Evolutionary conservation across 2,797 vertebrate species (phyloP), one percentile per base, ranked within the genome.

Genomic region (Falco peregrinus): DNA sequence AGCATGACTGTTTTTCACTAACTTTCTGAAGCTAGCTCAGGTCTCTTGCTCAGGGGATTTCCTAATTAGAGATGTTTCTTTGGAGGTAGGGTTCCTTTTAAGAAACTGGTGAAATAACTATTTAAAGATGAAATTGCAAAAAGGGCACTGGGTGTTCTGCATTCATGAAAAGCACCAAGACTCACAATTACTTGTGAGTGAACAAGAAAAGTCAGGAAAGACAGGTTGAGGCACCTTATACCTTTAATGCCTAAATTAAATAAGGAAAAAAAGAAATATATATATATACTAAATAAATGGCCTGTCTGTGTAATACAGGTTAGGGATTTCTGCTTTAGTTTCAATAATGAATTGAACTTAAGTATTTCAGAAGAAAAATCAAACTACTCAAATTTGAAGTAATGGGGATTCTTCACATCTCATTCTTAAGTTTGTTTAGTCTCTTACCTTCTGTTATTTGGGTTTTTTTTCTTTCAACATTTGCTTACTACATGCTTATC

Each of bases 401-500:
- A 59, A 33, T 77, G 41, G 10, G 10, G 14, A 64, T 93, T 92
- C 13, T 63, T 93, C 21, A 12, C 5, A 13, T 83, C n/a, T 26
- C 17, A 45, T 2, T 69, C 33, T 37, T 43, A 35, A 70, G 2
- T 93, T 84, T 81, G 31, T 50, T 87, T 78, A 60, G 57, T 70
- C 19, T 83, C 37, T 85, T 85, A 11, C 61, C 15, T 71, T 89
- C 70, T 92, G 20, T n/a, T 59, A 7, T 6, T 6, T 57, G 29
- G 33, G 5, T 3, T 2, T 5, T 50, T 21, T 24, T 13, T 24
- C 2, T 26, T 63, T 78, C 33, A 60, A 5, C 10, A 68, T 85
- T 95, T 95, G 75, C 81, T 96, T 93, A 21, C 78, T 89, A 53
- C 60, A 47, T 87, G 84, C 47, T 95, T 96, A 95, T 94, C 94